Conservation (phyloP, 2,797 vertebrate species). For the Falco cherrug region DNA sequence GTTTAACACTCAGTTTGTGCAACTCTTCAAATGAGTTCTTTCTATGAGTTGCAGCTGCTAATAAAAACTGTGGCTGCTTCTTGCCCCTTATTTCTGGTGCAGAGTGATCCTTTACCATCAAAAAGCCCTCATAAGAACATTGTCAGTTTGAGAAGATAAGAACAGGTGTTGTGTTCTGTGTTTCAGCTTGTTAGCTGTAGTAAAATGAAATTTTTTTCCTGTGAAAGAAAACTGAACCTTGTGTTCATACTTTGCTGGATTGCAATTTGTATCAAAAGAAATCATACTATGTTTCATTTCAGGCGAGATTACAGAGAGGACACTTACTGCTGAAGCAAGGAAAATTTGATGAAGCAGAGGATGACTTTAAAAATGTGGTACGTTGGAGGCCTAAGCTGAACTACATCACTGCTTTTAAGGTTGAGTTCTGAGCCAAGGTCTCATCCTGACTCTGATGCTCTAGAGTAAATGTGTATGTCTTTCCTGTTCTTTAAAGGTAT, state of each 20-base stretch:
- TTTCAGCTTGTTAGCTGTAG: neutral
- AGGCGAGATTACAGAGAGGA: conserved; percentile 96
- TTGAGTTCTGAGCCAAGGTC: neutral
- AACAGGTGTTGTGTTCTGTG: neutral
- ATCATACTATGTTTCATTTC: neutral
- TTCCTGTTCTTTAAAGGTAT: neutral
- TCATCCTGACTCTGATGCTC: neutral
- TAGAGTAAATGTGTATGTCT: neutral
- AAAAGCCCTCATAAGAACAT: neutral
- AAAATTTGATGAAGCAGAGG: conserved; percentile 92
- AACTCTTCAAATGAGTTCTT: neutral
- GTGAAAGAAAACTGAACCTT: neutral
- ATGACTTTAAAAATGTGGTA: conserved; percentile 96
- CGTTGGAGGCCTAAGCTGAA: conserved; percentile 25
- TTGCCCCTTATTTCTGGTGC: neutral
- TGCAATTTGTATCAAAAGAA: neutral
- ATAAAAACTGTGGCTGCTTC: neutral
- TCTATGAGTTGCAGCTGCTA: neutral
- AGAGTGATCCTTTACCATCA: neutral
- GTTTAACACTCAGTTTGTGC: neutral
- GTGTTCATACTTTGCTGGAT: neutral
- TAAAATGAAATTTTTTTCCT: neutral
- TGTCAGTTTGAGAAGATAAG: neutral
- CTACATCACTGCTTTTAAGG: neutral
- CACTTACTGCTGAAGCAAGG: conserved; percentile 94